Conservation (phyloP, 64 coral and sea anemone species). For the Platygyra sinensis region DNA sequence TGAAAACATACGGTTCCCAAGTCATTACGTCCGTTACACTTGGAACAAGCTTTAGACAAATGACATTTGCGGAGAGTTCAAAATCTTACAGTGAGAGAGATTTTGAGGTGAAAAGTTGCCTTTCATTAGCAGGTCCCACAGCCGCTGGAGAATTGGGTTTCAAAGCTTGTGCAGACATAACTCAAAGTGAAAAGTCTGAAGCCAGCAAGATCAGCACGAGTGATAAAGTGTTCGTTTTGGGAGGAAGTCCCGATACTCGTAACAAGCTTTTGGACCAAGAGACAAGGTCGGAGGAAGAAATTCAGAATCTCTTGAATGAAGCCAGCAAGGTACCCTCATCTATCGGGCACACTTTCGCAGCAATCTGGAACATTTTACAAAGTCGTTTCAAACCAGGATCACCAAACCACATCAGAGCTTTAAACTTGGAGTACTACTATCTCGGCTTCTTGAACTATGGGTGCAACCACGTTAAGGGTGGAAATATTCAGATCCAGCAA, state of each 20-base stretch:
- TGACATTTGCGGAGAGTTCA: conserved; percentile 4
- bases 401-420: background rate
- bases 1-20: conserved; percentile 62
- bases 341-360: background rate
- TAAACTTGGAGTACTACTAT: conserved; percentile 57
- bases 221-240: conserved; percentile 37
- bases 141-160: conserved; percentile 4
- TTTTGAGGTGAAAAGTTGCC: conserved; percentile 5
- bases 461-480: background rate
- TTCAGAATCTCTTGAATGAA: conserved; percentile 49
- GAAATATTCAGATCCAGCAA: background rate
- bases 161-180: conserved; percentile 16
- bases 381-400: background rate
- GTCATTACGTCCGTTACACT: conserved; percentile 11
- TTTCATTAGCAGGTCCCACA: conserved; percentile 6
- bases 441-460: conserved; percentile 43
- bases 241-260: conserved; percentile 13
- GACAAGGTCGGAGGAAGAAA: conserved; percentile 3
- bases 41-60: conserved; percentile 9
- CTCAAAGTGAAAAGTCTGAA: conserved; percentile 9
- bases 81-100: conserved; percentile 30
- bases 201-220: background rate
- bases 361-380: conserved; percentile 46
- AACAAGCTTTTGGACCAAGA: background rate
- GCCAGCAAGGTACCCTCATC: background rate